Evolutionary conservation across 1,140 invertebrate species (phyloP).

Genomic region (Gryon sp.): DNA sequence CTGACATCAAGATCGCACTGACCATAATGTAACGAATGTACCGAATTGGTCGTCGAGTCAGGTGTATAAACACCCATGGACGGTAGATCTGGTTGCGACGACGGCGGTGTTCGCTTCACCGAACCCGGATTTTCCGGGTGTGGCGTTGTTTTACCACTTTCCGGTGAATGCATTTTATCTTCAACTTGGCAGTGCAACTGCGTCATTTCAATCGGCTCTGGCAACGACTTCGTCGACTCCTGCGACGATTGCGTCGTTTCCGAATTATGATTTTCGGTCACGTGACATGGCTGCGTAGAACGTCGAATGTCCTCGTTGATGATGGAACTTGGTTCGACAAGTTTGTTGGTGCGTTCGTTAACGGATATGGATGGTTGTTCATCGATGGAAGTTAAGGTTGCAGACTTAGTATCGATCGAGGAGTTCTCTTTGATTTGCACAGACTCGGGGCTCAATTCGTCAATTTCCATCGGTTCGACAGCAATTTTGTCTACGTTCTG

Average conservation of each 20-base stretch:
- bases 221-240: conserved; percentile 60
- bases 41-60: conserved; percentile 91
- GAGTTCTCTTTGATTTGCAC: conserved; percentile 34
- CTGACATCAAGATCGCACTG: conserved; percentile 90
- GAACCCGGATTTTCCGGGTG: conserved; percentile 80
- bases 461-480: conserved; percentile 53
- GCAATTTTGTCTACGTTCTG: conserved; percentile 60
- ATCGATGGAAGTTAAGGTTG: too few relatives aligned
- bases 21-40: conserved; percentile 89
- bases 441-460: conserved; percentile 36
- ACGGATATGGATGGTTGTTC: too few relatives aligned
- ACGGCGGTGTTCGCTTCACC: conserved; percentile 81
- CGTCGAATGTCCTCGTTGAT: conserved; percentile 18
- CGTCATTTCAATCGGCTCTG: conserved; percentile 67
- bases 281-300: conserved; percentile 63
- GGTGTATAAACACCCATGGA: conserved; percentile 91
- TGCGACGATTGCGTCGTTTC: too few relatives aligned
- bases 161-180: conserved; percentile 75
- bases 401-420: conserved; percentile 29
- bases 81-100: conserved; percentile 83
- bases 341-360: conserved; percentile 53
- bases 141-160: conserved; percentile 82
- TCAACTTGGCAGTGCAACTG: conserved; percentile 70
- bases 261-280: too few relatives aligned
- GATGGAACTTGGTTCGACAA: conserved; percentile 52